phyloP scores from a whole-genome alignment of 2,797 vertebrate genomes.

The Stomatorhinus walkeri region DNA sequence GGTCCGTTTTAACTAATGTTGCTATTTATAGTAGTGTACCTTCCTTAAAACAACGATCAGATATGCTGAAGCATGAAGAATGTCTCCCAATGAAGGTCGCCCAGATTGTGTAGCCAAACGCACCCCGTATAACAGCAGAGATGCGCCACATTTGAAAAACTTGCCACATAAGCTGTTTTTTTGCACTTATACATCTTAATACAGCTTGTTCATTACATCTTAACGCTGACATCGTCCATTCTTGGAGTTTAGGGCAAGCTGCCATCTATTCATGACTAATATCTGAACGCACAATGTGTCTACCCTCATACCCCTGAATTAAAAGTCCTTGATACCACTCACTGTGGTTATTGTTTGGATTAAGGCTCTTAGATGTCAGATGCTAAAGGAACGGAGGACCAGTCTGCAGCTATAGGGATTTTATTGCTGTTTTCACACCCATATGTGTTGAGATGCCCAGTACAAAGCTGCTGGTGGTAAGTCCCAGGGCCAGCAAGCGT shows the following conservation, averaged over 20 bases:
- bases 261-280: background rate
- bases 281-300: background rate
- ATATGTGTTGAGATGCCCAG: background rate
- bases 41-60: slow-evolving; percentile 22
- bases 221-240: slow-evolving; percentile 41
- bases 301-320: slow-evolving; percentile 8
- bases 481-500: background rate
- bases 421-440: slow-evolving; percentile 34
- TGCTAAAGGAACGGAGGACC: slow-evolving; percentile 1
- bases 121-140: background rate
- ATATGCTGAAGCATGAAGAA: slow-evolving; percentile 38
- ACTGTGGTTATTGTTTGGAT: background rate
- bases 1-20: slow-evolving; percentile 34
- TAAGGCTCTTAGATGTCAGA: slow-evolving; percentile 39
- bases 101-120: slow-evolving; percentile 30
- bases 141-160: slow-evolving; percentile 46
- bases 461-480: slow-evolving; percentile 41
- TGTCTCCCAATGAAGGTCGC: slow-evolving; percentile 30
- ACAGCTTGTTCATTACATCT: slow-evolving; percentile 36
- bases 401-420: slow-evolving; percentile 37
- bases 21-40: slow-evolving; percentile 31
- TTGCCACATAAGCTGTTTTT: slow-evolving; percentile 24
- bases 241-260: background rate
- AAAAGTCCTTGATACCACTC: background rate
- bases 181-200: slow-evolving; percentile 33